A percentile compares a stretch with the other conserved stretches of the same genome.
phyloP scores from a whole-genome alignment of 2,888 invertebrate genomes.

The Rhagophthalmus giganteus region DNA sequence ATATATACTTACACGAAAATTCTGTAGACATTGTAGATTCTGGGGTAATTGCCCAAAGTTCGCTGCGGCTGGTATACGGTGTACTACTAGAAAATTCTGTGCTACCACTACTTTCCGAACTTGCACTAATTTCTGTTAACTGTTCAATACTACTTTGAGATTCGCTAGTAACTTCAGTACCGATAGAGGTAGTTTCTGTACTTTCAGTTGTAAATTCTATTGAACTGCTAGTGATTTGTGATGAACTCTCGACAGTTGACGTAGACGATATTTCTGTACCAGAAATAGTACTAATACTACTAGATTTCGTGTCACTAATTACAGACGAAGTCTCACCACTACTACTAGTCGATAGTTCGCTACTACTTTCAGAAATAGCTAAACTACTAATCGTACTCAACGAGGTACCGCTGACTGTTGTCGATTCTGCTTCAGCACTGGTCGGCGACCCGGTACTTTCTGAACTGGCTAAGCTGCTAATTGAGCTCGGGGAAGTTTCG shows the following conservation, averaged over 20 bases:
- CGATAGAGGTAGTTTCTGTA: neutral
- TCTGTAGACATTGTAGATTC: constrained; percentile 21
- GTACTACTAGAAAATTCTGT: constrained; percentile 5
- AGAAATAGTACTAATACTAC: too few relatives aligned
- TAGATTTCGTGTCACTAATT: neutral
- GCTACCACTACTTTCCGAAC: neutral
- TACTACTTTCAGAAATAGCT: constrained; percentile 7
- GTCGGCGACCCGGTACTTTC: neutral
- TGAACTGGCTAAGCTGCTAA: neutral
- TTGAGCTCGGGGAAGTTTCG: too few relatives aligned
- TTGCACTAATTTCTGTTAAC: constrained; percentile 32
- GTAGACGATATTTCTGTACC: too few relatives aligned
- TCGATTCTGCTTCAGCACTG: constrained; percentile 1
- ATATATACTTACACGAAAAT: constrained; percentile 6
- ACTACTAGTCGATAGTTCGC: too few relatives aligned
- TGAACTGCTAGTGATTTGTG: neutral
- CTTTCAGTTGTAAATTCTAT: constrained; percentile 3
- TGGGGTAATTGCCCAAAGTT: constrained; percentile 47
- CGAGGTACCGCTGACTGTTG: constrained; percentile 2
- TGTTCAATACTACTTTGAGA: constrained; percentile 6
- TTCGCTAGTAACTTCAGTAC: constrained; percentile 16
- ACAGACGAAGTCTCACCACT: neutral
- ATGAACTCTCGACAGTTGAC: neutral
- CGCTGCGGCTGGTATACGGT: too few relatives aligned
- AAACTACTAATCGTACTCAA: constrained; percentile 26